Percentiles rank a stretch among this genome's conserved stretches.
These are phyloP conservation scores for Tapera naevia DNA, from an alignment of 2,797 vertebrate species.

Conservation along the genomic window DNA sequence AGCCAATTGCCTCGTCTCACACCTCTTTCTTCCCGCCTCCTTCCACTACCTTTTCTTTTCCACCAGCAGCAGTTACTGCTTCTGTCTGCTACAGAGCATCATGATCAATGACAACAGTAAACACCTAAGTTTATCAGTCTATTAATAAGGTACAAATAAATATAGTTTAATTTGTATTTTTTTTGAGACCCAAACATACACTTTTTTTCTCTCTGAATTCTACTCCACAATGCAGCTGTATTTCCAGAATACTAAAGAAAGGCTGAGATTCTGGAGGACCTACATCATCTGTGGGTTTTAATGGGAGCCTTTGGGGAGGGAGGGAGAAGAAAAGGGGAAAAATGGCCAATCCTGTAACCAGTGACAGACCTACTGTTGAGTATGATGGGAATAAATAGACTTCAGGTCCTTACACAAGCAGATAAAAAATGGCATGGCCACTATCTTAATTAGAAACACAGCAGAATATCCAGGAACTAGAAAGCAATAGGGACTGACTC, in stretches of 20 bases:
- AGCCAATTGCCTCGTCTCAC: constrained; percentile 52
- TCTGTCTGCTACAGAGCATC: constrained; percentile 42
- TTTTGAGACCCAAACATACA: neutral
- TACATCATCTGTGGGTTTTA: neutral
- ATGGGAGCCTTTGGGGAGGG: neutral
- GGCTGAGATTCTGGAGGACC: neutral
- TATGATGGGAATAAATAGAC: neutral
- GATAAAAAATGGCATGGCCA: neutral
- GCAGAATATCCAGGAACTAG: neutral
- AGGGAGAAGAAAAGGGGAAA: neutral
- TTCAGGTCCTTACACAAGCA: neutral
- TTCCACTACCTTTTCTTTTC: constrained; percentile 61
- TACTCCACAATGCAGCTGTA: neutral
- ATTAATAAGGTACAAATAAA: constrained; percentile 8
- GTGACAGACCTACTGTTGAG: neutral
- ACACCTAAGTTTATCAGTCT: neutral
- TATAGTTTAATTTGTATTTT: neutral
- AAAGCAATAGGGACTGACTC: neutral
- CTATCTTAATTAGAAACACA: neutral
- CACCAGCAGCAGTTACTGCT: constrained; percentile 39
- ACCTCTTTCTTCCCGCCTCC: constrained; percentile 38
- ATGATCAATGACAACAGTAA: constrained; percentile 23
- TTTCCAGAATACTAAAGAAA: neutral
- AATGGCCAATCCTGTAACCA: neutral
- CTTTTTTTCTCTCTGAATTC: neutral